Evolutionary conservation across 2,797 vertebrate genomes (phyloP), one percentile per base, ranked within the genome.

Genomic region (Phrynocephalus guinanensis): DNA sequence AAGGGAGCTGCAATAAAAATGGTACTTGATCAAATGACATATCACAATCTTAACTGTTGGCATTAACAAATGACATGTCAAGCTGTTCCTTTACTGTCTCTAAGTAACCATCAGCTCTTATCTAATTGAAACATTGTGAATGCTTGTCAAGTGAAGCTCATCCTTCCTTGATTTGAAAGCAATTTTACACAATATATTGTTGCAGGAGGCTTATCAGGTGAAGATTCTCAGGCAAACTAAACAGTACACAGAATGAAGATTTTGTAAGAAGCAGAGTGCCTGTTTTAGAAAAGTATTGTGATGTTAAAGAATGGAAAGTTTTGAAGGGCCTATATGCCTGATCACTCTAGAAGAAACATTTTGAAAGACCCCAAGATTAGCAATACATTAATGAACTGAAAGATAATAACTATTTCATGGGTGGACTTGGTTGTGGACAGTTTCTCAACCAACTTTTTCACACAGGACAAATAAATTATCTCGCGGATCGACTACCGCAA

Each of bases 131-230:
- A 85, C 79, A 85, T 85, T 85, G 79, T 63, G 79, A 77, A 85
- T 85, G 82, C 79, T 88, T 85, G 48, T 85, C 44, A 68, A 88
- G 79, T 44, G 71, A 81, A 85, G 76, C 82, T 79, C 79, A 71
- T 82, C 52, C 86, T 75, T 81, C 60, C 26, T n/a, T 24, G 78
- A 81, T 77, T 52, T 77, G 71, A 77, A 88, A 88, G 72, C 78
- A 77, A 85, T 88, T 85, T 85, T 85, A 76, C 48, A 30, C 71
- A 56, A 81, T 72, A 85, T 85, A 81, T 82, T 85, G 80, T 72
- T 85, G 83, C 71, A 77, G 48, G 63, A 68, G 63, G 60, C 87
- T 88, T 85, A 88, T 88, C 87, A 85, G 79, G 84, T 70, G 68
- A 76, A 85, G 63, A 68, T 48, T 52, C 71, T 88, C 83, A 70